A percentile compares a stretch with the other conserved stretches of the same genome.
Evolutionary conservation across 1,140 invertebrate species (phyloP).

Genomic region (Nixonia krombeini): DNA sequence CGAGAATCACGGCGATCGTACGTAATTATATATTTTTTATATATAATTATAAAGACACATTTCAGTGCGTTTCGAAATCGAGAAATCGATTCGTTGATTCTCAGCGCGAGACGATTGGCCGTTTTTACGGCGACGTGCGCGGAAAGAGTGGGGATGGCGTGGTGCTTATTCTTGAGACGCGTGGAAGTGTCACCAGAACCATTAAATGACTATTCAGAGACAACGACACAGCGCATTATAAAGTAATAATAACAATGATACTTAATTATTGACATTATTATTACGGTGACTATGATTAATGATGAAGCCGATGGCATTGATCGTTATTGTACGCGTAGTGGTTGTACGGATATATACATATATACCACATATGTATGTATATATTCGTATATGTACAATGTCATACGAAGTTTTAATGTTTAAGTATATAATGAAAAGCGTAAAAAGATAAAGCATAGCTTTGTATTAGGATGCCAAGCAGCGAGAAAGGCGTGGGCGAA

Average conservation of each 20-base stretch:
- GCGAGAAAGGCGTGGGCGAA: slow-evolving; percentile 7
- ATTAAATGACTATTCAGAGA: slow-evolving; percentile 68
- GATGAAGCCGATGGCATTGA: slow-evolving; percentile 26
- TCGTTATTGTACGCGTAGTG: slow-evolving; percentile 28
- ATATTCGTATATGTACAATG: no score
- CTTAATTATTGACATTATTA: slow-evolving; percentile 55
- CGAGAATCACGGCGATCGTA: no score
- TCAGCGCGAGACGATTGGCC: no score
- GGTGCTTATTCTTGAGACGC: slow-evolving; percentile 37
- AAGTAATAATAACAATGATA: slow-evolving; percentile 64
- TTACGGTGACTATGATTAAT: slow-evolving; percentile 47
- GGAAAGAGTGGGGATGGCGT: no score
- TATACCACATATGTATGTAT: no score
- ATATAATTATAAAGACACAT: background rate
- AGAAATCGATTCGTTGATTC: background rate
- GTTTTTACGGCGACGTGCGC: no score
- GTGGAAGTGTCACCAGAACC: slow-evolving; percentile 37
- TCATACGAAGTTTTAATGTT: slow-evolving; percentile 33
- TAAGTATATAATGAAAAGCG: slow-evolving; percentile 25
- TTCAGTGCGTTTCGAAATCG: background rate
- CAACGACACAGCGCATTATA: slow-evolving; percentile 71
- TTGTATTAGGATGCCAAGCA: slow-evolving; percentile 41
- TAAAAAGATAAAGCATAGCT: slow-evolving; percentile 54
- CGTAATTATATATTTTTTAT: no score
- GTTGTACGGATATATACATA: slow-evolving; percentile 16